Evolutionary conservation across 2,888 invertebrate genomes (phyloP), one percentile per base, ranked within the genome.

Genomic region (Ophion ventricosus): DNA sequence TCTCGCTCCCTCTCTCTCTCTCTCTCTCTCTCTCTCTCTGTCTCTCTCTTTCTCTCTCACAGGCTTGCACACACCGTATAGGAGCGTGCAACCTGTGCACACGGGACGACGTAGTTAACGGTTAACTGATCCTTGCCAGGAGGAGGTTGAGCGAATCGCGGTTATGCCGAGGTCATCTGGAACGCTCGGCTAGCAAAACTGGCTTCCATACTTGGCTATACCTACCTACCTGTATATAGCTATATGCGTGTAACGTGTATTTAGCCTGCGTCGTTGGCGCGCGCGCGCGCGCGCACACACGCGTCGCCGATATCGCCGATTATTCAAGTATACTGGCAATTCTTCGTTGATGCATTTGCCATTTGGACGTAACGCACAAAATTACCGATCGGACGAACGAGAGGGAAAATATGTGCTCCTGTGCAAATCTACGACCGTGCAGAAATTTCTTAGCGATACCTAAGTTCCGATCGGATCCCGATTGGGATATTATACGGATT

Each of bases 81-180:
- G 67, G 40, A 66, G 74, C 75, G 49, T 79, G 84, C 84, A 85
- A 85, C 82, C 79, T 85, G 84, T 82, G 84, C 82, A 85, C 66
- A 57, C 66, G 59, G 66, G 82, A 80, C 82, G 82, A 85, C 79
- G 79, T 70, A 85, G 82, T 82, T 85, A 85, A 85, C 84, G 84
- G 84, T 85, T 85, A 85, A 85, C 84, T 85, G 84, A 85, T 85
- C 84, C 84, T 85, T 85, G 84, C 84, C 72, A 67, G 82, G 72
- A 85, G 82, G 82, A 82, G 84, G 84, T 85, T 82, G 84, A 85
- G 84, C 75, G 84, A 85, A 85, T 85, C 84, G 84, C 84, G 82
- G 84, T 82, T 85, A 85, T 76, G 79, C 76, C 80, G 84, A 85
- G 84, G 84, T 85, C 84, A 85, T 85, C 82, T 79, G 84, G 84